These are phyloP conservation scores for Catagonus wagneri DNA, from an alignment of 2,113 vertebrate species.

Conservation along the genomic window DNA sequence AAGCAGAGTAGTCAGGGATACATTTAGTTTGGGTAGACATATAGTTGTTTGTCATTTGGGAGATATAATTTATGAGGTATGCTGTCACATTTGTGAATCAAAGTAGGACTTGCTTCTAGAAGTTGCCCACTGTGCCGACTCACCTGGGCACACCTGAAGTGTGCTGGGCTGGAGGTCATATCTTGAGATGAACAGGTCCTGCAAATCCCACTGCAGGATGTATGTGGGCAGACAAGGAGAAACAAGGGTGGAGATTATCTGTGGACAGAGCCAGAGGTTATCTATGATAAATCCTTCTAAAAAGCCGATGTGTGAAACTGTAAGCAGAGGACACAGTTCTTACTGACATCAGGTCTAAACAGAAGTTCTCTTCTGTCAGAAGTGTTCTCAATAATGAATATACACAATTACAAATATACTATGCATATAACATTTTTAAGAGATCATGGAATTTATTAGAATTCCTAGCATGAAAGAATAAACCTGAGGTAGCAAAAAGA, in stretches of 20 bases:
- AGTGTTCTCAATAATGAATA: slow-evolving; percentile 47
- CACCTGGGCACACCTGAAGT: background rate
- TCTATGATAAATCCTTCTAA: background rate
- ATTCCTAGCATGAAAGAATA: background rate
- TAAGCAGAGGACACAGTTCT: background rate
- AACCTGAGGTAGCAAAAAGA: background rate
- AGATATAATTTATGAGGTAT: background rate
- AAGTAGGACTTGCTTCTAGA: background rate
- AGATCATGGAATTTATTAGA: slow-evolving; percentile 39
- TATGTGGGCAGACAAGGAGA: background rate
- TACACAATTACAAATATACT: slow-evolving; percentile 47
- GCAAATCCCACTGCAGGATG: background rate
- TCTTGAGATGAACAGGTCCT: background rate
- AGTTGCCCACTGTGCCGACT: background rate
- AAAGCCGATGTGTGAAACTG: background rate
- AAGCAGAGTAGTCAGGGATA: background rate
- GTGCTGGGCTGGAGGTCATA: background rate
- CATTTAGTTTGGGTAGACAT: background rate
- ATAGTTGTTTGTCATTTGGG: background rate
- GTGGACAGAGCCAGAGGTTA: background rate
- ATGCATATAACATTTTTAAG: slow-evolving; percentile 47
- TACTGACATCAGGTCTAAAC: slow-evolving; percentile 19
- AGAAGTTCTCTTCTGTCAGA: slow-evolving; percentile 40
- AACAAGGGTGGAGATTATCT: background rate
- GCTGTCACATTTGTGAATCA: background rate